Base-by-base conservation (phyloP, 2,797 vertebrate species). In the Acrossocheilus wenchowensis region DNA sequence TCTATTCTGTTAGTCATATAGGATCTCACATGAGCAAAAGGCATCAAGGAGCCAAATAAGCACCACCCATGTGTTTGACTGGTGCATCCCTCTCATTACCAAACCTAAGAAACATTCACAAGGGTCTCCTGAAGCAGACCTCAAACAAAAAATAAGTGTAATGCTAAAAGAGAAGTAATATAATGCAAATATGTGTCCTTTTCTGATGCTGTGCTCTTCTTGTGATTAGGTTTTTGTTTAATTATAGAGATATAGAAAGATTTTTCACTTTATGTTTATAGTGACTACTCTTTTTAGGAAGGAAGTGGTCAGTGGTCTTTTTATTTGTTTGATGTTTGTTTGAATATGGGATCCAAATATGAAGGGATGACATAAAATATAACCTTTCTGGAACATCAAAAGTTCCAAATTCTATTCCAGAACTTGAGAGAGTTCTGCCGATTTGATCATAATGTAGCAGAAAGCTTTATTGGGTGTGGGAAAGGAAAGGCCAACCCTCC, bases 231-330 rank as follows among this genome's bases (percentile, higher is more conserved):
- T 50, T 80, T 78, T 79, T 26, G 34, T 30, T 66, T 93, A 92
- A 94, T 94, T 93, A 92, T 86, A 94, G 91, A 93, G 90, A 87
- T 92, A 93, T 85, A 23, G 90, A 91, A 92, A 90, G 89, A 83
- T 88, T 86, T 82, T 74, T 86, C 23, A 62, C 39, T 68, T 86
- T 82, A 26, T 91, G 90, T 86, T 88, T 93, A 93, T 94, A 94
- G 88, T 94, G 92, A 89, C 84, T 75, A 57, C 88, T 87, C 19
- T 64, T 93, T 89, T 85, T 87, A 89, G 87, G 10, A 74, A 45
- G 83, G 84, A 82, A 6, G n/a, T 6, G 26, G 5, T 64, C 62
- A 17, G 62, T 66, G 26, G 64, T 34, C 15, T 91, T 87, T 90
- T 83, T 54, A 78, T 71, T 92, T 91, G 54, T 91, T 84, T 77